phyloP scores from a whole-genome alignment of 1,140 invertebrate genomes.

The Yoshiicerus persimilis region DNA sequence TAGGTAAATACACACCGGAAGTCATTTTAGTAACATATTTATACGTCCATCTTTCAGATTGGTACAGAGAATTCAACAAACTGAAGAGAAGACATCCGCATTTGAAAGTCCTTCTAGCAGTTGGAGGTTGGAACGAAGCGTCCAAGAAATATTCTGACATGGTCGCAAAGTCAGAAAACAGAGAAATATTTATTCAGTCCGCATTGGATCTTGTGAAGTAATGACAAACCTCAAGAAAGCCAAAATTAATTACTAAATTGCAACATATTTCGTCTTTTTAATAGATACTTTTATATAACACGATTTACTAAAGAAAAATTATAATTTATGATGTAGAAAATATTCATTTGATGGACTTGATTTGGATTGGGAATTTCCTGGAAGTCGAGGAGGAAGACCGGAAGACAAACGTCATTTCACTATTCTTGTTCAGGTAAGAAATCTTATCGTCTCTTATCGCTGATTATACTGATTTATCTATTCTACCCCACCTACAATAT shows the following conservation, averaged over 20 bases:
- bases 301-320: constrained; percentile 48
- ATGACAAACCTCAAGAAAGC: neutral
- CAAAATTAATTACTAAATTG: neutral
- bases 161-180: constrained; percentile 60
- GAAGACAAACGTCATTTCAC: constrained; percentile 78
- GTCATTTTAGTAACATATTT: too few relatives aligned
- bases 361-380: constrained; percentile 78
- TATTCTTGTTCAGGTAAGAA: constrained; percentile 66
- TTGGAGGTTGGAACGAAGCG: constrained; percentile 88
- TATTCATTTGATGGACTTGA: constrained; percentile 81
- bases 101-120: constrained; percentile 74
- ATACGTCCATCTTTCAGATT: too few relatives aligned
- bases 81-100: constrained; percentile 70
- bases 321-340: constrained; percentile 57
- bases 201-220: constrained; percentile 66
- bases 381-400: constrained; percentile 67
- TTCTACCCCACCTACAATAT: too few relatives aligned
- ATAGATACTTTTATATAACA: neutral
- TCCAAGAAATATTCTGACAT: constrained; percentile 76
- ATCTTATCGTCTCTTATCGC: neutral
- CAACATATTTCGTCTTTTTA: neutral
- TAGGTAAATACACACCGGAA: too few relatives aligned
- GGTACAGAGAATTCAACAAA: constrained; percentile 67
- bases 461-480: neutral
- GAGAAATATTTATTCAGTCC: constrained; percentile 66